Evolutionary conservation across 2,797 vertebrate genomes (phyloP), one percentile per base, ranked within the genome.

Genomic region (Esox lucius): DNA sequence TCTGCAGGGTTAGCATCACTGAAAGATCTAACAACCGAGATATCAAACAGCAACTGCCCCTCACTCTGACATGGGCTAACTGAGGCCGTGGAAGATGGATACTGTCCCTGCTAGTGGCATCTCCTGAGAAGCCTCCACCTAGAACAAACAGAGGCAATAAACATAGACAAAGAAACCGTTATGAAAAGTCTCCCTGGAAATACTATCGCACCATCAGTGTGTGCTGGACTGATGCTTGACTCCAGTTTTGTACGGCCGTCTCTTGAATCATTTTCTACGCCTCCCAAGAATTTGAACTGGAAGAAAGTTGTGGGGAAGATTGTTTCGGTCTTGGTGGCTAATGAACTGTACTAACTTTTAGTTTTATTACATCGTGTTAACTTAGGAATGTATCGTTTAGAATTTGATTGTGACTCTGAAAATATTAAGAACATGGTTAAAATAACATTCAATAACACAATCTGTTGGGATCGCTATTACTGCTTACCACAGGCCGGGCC

Each of bases 21-120:
- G 76, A 75, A 79, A 75, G 73, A 73, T 49, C 24, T 84, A 83
- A 88, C 77, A 77, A 81, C 80, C 72, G 70, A 89, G 83, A 85
- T 83, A 88, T 76, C 74, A 62, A 69, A 59, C 77, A 76, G 48
- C 61, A 79, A n/a, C 73, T 68, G 78, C 48, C 70, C 76, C 59
- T 75, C 70, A 77, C 77, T 79, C 64, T 66, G 31, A 80, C 24
- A 17, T 16, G 59, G 75, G 22, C 22, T 72, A 3, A 0, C 26
- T 5, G 15, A 74, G 68, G 74, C 78, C 31, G 16, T 46, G 31
- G 1, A 8, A 13, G 75, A 17, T 74, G 67, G 61, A 31, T 11
- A 71, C 64, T 22, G 12, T 72, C 62, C 68, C 72, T 1, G 22
- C 33, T 19, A 68, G 56, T 33, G 51, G 72, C 28, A 59, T 17